These are phyloP conservation scores for Ariopsis seemanni DNA, from an alignment of 2,113 vertebrate species.

Conservation along the genomic window DNA sequence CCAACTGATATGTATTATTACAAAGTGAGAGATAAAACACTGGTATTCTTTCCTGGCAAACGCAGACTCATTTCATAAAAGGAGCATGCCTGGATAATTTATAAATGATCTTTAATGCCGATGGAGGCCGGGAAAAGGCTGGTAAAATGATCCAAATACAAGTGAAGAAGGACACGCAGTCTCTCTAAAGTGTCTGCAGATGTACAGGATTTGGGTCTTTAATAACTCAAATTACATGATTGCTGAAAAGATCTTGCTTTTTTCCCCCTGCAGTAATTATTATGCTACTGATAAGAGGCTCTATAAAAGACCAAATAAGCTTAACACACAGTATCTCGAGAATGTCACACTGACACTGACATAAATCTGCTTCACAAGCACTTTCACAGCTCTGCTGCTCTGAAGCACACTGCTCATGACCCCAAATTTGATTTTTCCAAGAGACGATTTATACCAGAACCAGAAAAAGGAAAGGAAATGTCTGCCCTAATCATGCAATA, in stretches of 20 bases:
- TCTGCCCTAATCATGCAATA: neutral
- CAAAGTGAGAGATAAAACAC: conserved; percentile 27
- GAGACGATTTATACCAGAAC: neutral
- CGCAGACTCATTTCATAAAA: conserved; percentile 1
- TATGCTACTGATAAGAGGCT: conserved; percentile 13
- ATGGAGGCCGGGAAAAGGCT: conserved; percentile 23
- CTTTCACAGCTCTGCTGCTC: neutral
- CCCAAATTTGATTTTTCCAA: neutral
- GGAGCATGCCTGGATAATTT: neutral
- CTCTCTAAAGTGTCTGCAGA: neutral
- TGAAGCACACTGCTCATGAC: neutral
- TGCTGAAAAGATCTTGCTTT: neutral
- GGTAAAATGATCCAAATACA: conserved; percentile 26
- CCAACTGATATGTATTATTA: conserved; percentile 27
- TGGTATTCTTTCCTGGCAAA: conserved; percentile 30
- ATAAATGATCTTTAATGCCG: conserved; percentile 33
- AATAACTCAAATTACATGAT: neutral
- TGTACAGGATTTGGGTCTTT: neutral
- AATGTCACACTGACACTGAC: neutral
- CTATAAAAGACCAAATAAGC: neutral
- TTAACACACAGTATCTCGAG: neutral
- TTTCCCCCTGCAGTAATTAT: neutral
- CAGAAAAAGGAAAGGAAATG: neutral
- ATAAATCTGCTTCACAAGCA: neutral
- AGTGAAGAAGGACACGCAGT: neutral